phyloP scores from a whole-genome alignment of 2,888 invertebrate genomes.

The Melinaea marsaeus region DNA sequence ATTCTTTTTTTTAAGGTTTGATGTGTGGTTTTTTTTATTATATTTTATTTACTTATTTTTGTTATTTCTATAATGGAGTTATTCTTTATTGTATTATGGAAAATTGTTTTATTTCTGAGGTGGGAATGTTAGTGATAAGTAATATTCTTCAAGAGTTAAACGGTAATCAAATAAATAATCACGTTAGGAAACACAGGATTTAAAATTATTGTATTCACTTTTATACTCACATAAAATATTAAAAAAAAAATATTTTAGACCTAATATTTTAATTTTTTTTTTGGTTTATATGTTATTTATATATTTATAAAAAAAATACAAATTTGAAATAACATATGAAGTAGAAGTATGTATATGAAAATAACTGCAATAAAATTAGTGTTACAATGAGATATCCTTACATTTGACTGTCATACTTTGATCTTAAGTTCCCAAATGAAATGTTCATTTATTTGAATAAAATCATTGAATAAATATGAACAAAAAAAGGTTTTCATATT shows the following conservation, averaged over 20 bases:
- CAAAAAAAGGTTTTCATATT: slow-evolving; percentile 9
- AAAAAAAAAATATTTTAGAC: no score
- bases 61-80: not conserved
- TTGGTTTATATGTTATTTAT: no score
- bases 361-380: slow-evolving; percentile 19
- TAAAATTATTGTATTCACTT: not conserved
- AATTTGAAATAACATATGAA: no score
- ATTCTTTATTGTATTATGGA: not conserved
- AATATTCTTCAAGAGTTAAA: slow-evolving; percentile 3
- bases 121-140: not conserved
- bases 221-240: slow-evolving; percentile 1
- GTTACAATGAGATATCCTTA: slow-evolving; percentile 33
- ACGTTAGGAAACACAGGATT: not conserved
- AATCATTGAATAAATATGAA: slow-evolving; percentile 40
- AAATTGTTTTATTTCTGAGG: no score
- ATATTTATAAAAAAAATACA: no score
- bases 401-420: slow-evolving; percentile 43
- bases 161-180: not conserved
- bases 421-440: slow-evolving; percentile 36
- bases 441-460: no score
- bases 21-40: slow-evolving; percentile 3
- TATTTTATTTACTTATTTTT: slow-evolving; percentile 5
- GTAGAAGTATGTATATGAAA: no score
- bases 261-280: no score
- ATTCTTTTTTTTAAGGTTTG: slow-evolving; percentile 6